Evolutionary conservation across 2,888 invertebrate genomes (phyloP).

Genomic region (Drosophila koepferae): DNA sequence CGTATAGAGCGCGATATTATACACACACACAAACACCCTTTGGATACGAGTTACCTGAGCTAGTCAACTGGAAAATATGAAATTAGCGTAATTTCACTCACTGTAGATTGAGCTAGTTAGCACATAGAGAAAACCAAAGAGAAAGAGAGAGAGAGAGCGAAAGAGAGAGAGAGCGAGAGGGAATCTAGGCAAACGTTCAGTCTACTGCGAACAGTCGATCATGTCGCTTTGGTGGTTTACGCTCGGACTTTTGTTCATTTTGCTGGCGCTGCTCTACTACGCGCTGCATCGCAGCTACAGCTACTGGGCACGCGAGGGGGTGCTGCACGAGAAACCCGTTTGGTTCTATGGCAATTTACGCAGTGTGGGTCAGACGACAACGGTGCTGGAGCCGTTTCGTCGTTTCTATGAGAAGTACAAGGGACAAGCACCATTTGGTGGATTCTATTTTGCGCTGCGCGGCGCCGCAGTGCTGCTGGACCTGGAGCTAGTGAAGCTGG

Average conservation of each 20-base stretch:
- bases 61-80: conserved; percentile 19
- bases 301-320: conserved; percentile 71
- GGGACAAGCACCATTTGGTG: conserved; percentile 68
- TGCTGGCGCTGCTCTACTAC: conserved; percentile 27
- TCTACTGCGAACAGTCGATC: conserved; percentile 14
- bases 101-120: conserved; percentile 6
- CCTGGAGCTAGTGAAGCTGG: conserved; percentile 81
- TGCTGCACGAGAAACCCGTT: conserved; percentile 66
- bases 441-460: conserved; percentile 74
- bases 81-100: conserved; percentile 8
- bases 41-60: neutral
- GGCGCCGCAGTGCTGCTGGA: conserved; percentile 71
- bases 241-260: conserved; percentile 28
- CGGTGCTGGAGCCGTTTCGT: conserved; percentile 63
- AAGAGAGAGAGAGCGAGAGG: neutral
- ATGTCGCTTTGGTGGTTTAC: conserved; percentile 45
- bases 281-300: conserved; percentile 48
- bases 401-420: conserved; percentile 75
- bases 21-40: neutral
- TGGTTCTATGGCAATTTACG: conserved; percentile 67
- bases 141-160: neutral
- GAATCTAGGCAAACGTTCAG: neutral
- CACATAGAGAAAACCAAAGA: neutral
- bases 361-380: conserved; percentile 62
- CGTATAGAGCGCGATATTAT: neutral